Evolutionary conservation across 2,113 vertebrate genomes (phyloP).

Genomic region (Dasyurus viverrinus): DNA sequence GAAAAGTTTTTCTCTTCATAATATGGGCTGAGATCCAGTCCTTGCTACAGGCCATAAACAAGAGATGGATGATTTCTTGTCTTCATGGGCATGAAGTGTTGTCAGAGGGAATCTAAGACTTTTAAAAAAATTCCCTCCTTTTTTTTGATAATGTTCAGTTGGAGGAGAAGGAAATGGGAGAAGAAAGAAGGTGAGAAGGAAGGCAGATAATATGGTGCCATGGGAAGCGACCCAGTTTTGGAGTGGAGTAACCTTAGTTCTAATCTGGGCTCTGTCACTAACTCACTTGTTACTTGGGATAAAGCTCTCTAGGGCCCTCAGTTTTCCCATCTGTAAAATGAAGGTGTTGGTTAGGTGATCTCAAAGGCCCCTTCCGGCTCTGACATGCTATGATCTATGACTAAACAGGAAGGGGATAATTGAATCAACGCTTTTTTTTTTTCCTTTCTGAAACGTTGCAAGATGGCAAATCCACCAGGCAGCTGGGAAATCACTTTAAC

Average conservation of each 20-base stretch:
- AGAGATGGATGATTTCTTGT: not conserved
- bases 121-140: not conserved
- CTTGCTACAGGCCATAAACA: not conserved
- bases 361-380: rapidly evolving
- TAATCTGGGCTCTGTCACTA: not conserved
- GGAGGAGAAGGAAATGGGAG: not conserved
- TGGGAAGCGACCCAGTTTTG: not conserved
- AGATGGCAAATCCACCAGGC: slow-evolving; percentile 78
- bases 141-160: not conserved
- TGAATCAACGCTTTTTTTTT: slow-evolving; percentile 59
- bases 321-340: not conserved
- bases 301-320: not conserved
- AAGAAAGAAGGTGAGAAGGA: not conserved
- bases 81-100: not conserved
- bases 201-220: not conserved
- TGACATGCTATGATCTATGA: not conserved
- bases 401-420: slow-evolving; percentile 71
- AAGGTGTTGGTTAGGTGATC: not conserved
- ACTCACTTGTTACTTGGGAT: not conserved
- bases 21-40: not conserved
- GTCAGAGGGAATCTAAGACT: not conserved
- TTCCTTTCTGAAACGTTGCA: slow-evolving; percentile 80
- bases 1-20: not conserved
- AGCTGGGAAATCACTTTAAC: slow-evolving; percentile 79
- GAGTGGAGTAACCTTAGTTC: not conserved